Evolutionary conservation across 2,888 invertebrate genomes (phyloP).

Genomic region (Meiosimyza platycephala): DNA sequence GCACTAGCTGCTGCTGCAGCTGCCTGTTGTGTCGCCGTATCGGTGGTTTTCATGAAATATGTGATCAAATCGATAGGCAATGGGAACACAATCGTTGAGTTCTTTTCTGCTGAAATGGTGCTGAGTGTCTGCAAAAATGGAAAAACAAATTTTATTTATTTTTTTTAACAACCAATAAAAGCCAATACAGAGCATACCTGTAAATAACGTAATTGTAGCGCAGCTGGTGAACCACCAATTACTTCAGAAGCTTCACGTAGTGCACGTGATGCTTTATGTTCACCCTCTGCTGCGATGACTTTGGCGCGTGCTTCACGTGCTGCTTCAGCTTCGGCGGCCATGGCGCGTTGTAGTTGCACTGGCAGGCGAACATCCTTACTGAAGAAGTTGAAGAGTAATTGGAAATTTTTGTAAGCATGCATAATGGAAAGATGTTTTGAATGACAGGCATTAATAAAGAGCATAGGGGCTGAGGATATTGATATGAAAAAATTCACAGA

Average conservation of each 20-base stretch:
- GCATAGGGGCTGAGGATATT: conserved; percentile 6
- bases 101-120: conserved; percentile 97
- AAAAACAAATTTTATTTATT: conserved; percentile 7
- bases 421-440: neutral
- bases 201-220: conserved; percentile 91
- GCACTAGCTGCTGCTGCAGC: conserved; percentile 49
- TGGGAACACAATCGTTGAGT: conserved; percentile 97
- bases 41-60: conserved; percentile 76
- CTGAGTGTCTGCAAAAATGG: conserved; percentile 84
- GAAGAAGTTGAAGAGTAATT: neutral
- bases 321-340: conserved; percentile 97
- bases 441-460: neutral
- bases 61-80: conserved; percentile 84
- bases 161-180: conserved; percentile 3
- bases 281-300: conserved; percentile 97
- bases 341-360: conserved; percentile 90
- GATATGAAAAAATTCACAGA: neutral
- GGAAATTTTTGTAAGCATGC: neutral
- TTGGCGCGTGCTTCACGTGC: conserved; percentile 93
- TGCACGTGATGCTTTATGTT: conserved; percentile 94
- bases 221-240: conserved; percentile 93
- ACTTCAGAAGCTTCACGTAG: conserved; percentile 96
- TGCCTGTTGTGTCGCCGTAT: conserved; percentile 54
- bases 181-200: conserved; percentile 72
- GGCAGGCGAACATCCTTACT: conserved; percentile 95